Conservation (phyloP, 2,797 vertebrate species). For the Margarornis squamiger region DNA sequence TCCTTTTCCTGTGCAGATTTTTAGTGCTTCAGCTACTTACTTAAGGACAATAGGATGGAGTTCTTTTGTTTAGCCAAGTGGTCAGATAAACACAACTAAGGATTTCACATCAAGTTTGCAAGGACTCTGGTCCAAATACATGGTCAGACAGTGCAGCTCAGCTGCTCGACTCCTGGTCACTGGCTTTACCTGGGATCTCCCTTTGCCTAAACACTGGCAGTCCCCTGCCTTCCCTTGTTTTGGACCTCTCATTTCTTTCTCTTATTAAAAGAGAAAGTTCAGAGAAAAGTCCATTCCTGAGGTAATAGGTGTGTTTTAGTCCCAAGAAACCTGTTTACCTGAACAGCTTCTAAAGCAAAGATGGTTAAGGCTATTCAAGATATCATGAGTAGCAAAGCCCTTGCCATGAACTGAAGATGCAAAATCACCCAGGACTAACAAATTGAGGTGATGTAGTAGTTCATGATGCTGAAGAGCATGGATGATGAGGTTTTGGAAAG, state of each 20-base stretch:
- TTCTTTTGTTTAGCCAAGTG: background rate
- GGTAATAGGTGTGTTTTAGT: background rate
- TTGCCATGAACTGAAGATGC: background rate
- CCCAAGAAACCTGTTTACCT: background rate
- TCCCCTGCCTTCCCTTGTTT: background rate
- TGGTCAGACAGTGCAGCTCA: background rate
- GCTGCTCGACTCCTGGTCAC: background rate
- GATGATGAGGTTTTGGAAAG: background rate
- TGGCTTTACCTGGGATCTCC: background rate
- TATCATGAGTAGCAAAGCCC: background rate
- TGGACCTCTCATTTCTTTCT: background rate
- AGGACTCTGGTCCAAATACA: background rate
- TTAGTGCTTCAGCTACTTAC: background rate
- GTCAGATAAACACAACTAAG: background rate
- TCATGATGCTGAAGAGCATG: background rate
- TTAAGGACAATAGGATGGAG: background rate
- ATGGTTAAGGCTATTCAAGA: background rate
- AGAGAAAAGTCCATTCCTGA: background rate
- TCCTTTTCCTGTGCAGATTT: background rate
- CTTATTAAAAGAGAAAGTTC: background rate
- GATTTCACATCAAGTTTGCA: background rate
- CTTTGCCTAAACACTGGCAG: background rate
- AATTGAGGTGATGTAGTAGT: background rate
- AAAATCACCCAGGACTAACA: background rate
- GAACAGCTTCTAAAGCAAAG: fast-evolving